Base-by-base conservation (phyloP, 1,140 invertebrate species). In the Bombus cullumanus region DNA sequence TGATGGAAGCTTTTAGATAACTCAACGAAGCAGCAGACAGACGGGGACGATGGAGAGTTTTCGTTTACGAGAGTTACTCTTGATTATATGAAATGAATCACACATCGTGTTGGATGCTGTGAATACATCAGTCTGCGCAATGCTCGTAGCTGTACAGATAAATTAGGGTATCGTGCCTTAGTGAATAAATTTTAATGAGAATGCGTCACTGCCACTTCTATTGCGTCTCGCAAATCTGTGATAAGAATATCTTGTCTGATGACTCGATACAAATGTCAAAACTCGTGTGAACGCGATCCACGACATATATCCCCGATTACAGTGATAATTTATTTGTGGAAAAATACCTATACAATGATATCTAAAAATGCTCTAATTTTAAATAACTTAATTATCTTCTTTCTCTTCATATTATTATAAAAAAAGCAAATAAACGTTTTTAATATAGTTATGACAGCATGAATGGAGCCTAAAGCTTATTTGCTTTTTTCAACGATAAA, bases 71-170 rank as follows among this genome's bases (percentile, higher is more conserved):
- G 68, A 41, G 47, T 71, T 71, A 25, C 59, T 18, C 39, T 37
- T 25, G 80, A 82, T 82, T 73, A n/a, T 57, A 5, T 3, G 13
- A 76, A 25, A 64, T 25, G 75, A 77, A 43, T 77, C 75, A 62
- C 57, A 2, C 9, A 59, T 34, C 31, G 31, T 0, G 34, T 2
- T 18, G 9, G 28, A 57, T 68, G 34, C 34, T 18, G 68, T 34
- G 43, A 41, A 76, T 37, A 34, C 43, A 9, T n/a, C 5, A 15
- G 25, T 41, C n/a, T 13, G 10, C 3, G 31, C 15, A 37, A 68
- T 41, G 18, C 62, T 68, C 1, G n/a, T 3, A 31, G 57, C 15
- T 43, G 31, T 22, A 43, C 10, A 2, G 31, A 39, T 39, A 64
- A 83, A 76, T 76, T 25, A 43, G n/a, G 0, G 37, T 10, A 53